These are phyloP conservation scores for Phainopepla nitens DNA, from an alignment of 2,113 vertebrate species.

Conservation along the genomic window DNA sequence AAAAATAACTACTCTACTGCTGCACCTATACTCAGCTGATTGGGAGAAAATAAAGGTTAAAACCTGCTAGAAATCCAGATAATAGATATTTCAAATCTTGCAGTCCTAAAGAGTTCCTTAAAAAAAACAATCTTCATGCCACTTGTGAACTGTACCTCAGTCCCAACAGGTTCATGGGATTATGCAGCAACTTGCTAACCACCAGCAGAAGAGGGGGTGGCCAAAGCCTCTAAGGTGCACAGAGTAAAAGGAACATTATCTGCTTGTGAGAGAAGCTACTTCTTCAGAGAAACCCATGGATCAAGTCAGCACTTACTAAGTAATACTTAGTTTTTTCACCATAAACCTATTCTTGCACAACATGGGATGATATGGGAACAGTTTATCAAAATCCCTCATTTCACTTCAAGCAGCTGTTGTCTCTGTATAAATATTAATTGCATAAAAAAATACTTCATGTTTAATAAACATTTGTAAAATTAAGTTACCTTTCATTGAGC, in stretches of 20 bases:
- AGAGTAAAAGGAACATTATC: neutral
- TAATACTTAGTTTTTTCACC: neutral
- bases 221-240: neutral
- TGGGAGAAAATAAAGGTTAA: neutral
- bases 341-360: neutral
- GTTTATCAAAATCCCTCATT: neutral
- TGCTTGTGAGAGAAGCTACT: neutral
- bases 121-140: neutral
- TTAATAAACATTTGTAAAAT: neutral
- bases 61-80: neutral
- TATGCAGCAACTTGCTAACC: neutral
- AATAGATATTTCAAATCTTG: neutral
- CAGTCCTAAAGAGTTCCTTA: neutral
- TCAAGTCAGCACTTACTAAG: neutral
- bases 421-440: neutral
- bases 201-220: neutral
- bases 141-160: neutral
- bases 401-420: neutral
- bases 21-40: neutral
- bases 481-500: slow-evolving; percentile 80
- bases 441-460: neutral
- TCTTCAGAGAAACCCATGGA: neutral
- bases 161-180: neutral
- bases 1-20: neutral
- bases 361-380: neutral